Percentiles rank a stretch among this genome's conserved stretches.
Evolutionary conservation across 2,797 vertebrate species (phyloP).

Genomic region (Lepus townsendii): DNA sequence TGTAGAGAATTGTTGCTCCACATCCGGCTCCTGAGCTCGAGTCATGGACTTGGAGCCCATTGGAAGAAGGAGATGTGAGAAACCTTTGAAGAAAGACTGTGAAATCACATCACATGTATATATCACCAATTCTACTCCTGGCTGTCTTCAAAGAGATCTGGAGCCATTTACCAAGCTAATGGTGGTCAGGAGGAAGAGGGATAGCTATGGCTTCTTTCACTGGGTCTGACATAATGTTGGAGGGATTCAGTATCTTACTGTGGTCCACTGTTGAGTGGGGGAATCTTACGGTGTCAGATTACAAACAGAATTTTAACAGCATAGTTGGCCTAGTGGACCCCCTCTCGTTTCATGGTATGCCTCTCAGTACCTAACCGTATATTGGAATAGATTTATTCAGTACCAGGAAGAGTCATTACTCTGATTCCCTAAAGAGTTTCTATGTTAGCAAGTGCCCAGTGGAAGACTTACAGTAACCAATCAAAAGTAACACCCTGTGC

Average conservation of each 20-base stretch:
- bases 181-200: not conserved
- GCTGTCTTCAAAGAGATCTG: not conserved
- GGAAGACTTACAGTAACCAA: slow-evolving; percentile 9
- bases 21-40: not conserved
- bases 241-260: not conserved
- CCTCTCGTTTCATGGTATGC: not conserved
- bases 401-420: not conserved
- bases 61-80: not conserved
- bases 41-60: not conserved
- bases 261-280: not conserved
- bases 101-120: not conserved
- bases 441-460: slow-evolving; percentile 17
- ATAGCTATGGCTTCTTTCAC: not conserved
- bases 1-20: not conserved
- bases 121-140: not conserved
- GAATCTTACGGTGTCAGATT: not conserved
- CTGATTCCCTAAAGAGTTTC: not conserved
- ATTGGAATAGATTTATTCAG: not conserved
- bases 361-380: not conserved
- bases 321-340: not conserved
- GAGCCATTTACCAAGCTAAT: not conserved
- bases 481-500: not conserved
- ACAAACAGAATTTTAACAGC: not conserved
- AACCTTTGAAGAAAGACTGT: not conserved
- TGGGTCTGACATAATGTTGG: not conserved